Base-by-base conservation (phyloP, 2,888 invertebrate genomes). In the Polylopha cassiicola region DNA sequence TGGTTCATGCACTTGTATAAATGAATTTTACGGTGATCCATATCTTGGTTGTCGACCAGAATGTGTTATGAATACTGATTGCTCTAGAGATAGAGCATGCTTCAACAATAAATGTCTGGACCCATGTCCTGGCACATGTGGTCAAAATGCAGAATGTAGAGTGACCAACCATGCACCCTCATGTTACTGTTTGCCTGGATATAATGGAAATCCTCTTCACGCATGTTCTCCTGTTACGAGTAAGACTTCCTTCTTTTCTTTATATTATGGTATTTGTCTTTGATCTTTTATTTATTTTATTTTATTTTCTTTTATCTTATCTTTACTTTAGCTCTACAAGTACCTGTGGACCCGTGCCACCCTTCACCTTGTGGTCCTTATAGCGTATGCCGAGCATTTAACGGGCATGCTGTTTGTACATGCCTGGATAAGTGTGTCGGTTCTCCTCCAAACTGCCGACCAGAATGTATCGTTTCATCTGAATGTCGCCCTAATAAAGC, bases 351-450 rank as follows among this genome's bases (percentile, higher is more conserved):
- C 65, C 92, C 92, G 13, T 94, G 94, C 66, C 80, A 89, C 59
- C 92, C 93, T 44, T 90, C 92, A 51, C 93, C 93, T 46, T 94
- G 94, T 72, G 93, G 93, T 46, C 90, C 92, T 6, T 91, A 92
- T 66, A 92, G 93, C 75, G 87, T 90, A 55, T 94, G 94, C 75
- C 89, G 91, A 37, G 88, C 88, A 31, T 87, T 89, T 57, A 89
- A 91, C 55, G 89, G 89, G 31, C 89, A 92, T 69, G 92, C 93
- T 26, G 90, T 92, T 44, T 94, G 94, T 70, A 92, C 92, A 44
- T 94, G 94, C 60, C 88, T 89, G 53, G 87, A 89, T 42, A 89
- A 89, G 48, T 93, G 90, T 70, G 80, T 91, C 50, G 93, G 94
- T 41, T 88, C 91, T 37, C 94, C 94, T 22, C 93, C 93, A 13